Conservation (phyloP, 2,113 vertebrate genomes). For the Phyllostomus discolor region DNA sequence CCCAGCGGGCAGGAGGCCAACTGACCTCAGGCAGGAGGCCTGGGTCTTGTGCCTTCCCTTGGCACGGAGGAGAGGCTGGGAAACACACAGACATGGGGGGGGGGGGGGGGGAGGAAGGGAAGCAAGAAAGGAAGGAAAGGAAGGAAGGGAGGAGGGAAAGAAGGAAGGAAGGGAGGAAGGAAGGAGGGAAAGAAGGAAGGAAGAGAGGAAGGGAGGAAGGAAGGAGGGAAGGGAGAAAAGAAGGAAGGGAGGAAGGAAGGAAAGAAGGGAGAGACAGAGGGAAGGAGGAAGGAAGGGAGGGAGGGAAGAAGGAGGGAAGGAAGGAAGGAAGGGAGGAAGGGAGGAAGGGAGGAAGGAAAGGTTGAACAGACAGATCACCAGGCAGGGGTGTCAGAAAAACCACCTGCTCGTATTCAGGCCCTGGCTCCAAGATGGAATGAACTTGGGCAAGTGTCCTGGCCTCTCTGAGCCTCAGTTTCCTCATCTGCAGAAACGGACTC, state of each 20-base stretch:
- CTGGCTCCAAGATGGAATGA: background rate
- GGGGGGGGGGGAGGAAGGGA: background rate
- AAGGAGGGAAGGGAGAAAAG: too few species aligned
- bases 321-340: background rate
- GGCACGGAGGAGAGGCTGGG: background rate
- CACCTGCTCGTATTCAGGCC: background rate
- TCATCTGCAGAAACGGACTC: background rate
- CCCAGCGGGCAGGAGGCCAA: background rate
- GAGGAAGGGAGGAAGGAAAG: background rate
- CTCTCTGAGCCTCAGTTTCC: background rate
- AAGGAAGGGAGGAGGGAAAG: background rate
- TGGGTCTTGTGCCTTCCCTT: background rate
- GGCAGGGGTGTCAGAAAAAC: background rate
- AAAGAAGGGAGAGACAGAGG: fast-evolving
- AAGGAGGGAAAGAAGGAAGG: too few species aligned
- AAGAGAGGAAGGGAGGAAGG: background rate
- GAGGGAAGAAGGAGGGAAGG: background rate
- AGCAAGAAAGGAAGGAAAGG: background rate
- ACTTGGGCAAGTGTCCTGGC: background rate
- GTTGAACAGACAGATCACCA: background rate
- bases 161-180: background rate
- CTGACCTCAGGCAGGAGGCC: background rate
- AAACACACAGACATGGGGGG: background rate
- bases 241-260: background rate
- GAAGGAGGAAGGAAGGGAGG: background rate